phyloP scores from a whole-genome alignment of 2,888 invertebrate genomes.

The Pterobdella sp. region DNA sequence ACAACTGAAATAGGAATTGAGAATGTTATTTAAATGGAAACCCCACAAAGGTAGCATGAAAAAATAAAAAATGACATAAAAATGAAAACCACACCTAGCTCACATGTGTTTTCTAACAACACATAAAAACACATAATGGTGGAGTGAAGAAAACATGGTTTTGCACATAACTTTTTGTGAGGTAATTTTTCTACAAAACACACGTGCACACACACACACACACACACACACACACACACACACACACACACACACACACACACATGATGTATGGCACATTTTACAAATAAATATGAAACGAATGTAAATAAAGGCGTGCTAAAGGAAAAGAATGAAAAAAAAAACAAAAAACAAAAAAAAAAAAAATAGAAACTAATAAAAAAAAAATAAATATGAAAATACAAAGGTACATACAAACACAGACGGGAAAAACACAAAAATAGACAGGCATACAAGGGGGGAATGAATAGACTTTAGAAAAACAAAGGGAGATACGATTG shows the following conservation, averaged over 20 bases:
- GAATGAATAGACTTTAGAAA: too few relatives aligned
- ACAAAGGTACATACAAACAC: slow-evolving; percentile 12
- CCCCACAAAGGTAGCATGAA: too few relatives aligned
- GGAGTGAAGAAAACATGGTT: neutral
- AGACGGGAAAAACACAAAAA: neutral
- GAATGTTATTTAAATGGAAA: too few relatives aligned
- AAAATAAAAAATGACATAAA: neutral
- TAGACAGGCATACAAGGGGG: neutral
- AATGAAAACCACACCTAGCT: neutral
- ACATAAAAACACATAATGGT: slow-evolving; percentile 6
- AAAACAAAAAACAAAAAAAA: neutral
- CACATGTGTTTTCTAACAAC: neutral
- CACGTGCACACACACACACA: neutral
- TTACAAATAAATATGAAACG: neutral
- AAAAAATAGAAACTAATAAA: neutral
- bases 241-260: slow-evolving; percentile 18
- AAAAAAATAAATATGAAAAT: neutral
- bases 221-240: slow-evolving; percentile 20
- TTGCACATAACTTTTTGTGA: neutral
- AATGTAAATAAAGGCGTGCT: neutral
- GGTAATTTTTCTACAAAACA: neutral
- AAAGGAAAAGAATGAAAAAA: neutral
- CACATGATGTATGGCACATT: neutral
- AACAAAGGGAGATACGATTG: neutral
- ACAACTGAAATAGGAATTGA: too few relatives aligned